phyloP scores from a whole-genome alignment of 2,113 vertebrate genomes.

The Ursus arctos region DNA sequence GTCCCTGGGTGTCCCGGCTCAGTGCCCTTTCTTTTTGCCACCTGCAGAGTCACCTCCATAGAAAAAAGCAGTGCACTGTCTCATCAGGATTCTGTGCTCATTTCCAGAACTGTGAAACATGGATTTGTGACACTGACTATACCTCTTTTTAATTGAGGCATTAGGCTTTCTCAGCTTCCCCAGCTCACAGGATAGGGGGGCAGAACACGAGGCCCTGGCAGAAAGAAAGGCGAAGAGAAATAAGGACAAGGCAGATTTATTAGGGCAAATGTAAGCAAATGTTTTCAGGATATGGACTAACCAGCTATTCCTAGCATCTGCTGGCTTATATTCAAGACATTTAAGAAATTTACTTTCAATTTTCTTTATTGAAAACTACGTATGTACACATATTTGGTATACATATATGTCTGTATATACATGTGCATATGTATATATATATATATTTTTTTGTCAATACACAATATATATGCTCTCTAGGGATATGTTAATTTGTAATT shows the following conservation, averaged over 20 bases:
- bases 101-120: not conserved
- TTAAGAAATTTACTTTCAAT: not conserved
- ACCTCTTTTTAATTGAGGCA: not conserved
- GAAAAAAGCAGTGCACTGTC: not conserved
- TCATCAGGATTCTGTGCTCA: not conserved
- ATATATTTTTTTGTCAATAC: not conserved
- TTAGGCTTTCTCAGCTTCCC: not conserved
- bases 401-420: not conserved
- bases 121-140: not conserved
- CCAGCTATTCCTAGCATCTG: not conserved
- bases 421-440: not conserved
- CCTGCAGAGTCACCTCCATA: not conserved
- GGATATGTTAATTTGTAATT: not conserved
- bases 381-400: not conserved
- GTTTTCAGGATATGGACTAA: not conserved
- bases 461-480: not conserved
- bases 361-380: constrained; percentile 30
- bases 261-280: not conserved
- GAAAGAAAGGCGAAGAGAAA: not conserved
- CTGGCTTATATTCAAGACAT: not conserved
- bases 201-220: not conserved
- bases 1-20: not conserved
- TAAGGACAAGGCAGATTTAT: not conserved
- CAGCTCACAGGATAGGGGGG: not conserved
- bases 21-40: not conserved